Evolutionary conservation across 2,797 vertebrate species (phyloP).

Genomic region (Gephyroberyx darwinii): DNA sequence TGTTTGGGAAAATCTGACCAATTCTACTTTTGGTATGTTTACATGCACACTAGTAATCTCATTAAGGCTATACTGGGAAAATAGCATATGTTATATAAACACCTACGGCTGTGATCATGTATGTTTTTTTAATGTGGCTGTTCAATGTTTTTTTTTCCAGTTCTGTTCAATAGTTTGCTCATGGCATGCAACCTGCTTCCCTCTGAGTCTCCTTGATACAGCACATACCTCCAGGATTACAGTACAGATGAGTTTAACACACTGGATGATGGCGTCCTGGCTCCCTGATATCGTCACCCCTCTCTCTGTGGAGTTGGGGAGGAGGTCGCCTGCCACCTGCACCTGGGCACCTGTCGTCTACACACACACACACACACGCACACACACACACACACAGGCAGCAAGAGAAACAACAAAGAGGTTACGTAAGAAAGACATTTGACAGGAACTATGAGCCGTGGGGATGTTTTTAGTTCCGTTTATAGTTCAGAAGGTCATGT

Average conservation of each 20-base stretch:
- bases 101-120: too few relatives aligned
- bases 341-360: constrained; percentile 94
- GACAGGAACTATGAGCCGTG: neutral
- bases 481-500: constrained; percentile 14
- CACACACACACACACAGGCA: constrained; percentile 16
- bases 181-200: too few relatives aligned
- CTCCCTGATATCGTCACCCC: constrained; percentile 94
- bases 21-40: neutral
- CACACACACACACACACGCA: constrained; percentile 24
- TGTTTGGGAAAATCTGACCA: neutral
- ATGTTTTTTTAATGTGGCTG: too few relatives aligned
- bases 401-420: neutral
- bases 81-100: too few relatives aligned
- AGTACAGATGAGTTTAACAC: constrained; percentile 95
- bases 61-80: too few relatives aligned
- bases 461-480: constrained; percentile 12
- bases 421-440: neutral
- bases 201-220: too few relatives aligned
- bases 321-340: constrained; percentile 94
- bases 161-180: too few relatives aligned
- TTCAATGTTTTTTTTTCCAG: too few relatives aligned
- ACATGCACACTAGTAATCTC: too few relatives aligned
- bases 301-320: constrained; percentile 95
- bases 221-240: constrained; percentile 95
- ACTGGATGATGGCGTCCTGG: constrained; percentile 94